phyloP scores from a whole-genome alignment of 2,888 invertebrate genomes.

The Noctua pronuba region DNA sequence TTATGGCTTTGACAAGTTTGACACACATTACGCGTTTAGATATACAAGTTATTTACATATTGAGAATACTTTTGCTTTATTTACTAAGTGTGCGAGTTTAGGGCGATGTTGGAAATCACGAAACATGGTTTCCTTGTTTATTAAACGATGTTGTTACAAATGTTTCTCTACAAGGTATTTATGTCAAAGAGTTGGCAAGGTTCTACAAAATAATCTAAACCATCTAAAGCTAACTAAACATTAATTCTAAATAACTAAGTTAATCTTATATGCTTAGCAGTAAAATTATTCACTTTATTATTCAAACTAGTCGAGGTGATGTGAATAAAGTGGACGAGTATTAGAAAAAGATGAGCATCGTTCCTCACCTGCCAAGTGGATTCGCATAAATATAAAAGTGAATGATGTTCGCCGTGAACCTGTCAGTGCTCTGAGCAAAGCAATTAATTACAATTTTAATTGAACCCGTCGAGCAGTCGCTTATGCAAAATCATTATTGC shows the following conservation, averaged over 20 bases:
- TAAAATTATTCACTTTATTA: background rate
- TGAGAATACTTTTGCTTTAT: constrained; percentile 49
- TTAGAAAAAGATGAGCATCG: constrained; percentile 79
- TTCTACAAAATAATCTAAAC: constrained; percentile 8
- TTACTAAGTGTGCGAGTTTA: constrained; percentile 30
- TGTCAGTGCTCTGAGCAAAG: constrained; percentile 83
- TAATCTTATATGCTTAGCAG: background rate
- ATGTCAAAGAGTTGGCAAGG: background rate
- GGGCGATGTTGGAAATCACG: constrained; percentile 13
- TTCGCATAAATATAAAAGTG: constrained; percentile 88
- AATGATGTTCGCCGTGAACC: constrained; percentile 84
- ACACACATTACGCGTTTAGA: constrained; percentile 50
- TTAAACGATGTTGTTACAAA: background rate
- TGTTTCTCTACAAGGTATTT: constrained; percentile 6
- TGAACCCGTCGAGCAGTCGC: constrained; percentile 81
- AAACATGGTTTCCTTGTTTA: constrained; percentile 19
- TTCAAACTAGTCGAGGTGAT: constrained; percentile 52
- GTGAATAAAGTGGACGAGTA: constrained; percentile 71
- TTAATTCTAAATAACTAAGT: background rate
- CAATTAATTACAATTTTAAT: constrained; percentile 89
- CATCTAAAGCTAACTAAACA: background rate
- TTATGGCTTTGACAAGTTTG: constrained; percentile 63
- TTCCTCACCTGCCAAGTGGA: constrained; percentile 84
- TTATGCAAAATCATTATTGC: constrained; percentile 79
- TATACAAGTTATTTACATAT: constrained; percentile 54